Evolutionary conservation across 2,888 invertebrate genomes (phyloP), one percentile per base, ranked within the genome.

Genomic region (Phyllotreta cruciferae): DNA sequence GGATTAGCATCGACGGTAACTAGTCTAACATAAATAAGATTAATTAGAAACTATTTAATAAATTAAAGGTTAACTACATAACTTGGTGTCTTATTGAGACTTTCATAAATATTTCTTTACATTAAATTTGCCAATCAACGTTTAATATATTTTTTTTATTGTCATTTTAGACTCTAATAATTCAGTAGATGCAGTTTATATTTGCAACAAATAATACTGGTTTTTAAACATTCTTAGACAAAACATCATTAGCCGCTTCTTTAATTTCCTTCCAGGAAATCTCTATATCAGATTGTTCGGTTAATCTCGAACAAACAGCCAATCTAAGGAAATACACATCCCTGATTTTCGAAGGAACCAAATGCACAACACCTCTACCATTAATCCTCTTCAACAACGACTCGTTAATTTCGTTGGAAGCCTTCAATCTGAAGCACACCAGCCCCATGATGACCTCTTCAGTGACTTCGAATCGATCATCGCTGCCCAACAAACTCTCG

Each of bases 401-500:
- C 79, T 97, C 95, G 76, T 93, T 97, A 1, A 86, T 73, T 68
- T 93, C 93, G 78, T 97, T 96, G 0, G 85, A 82, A 6, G 90
- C 92, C 85, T 96, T 97, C 9, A 98, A 81, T 71, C 96, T 86
- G 83, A 99, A 99, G 83, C 98, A 99, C 37, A 98, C 97, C 10
- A 99, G 85, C 0, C 97, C 98, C 87, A 99, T 88, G n/a, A 90
- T 85, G 5, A 95, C 95, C 74, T 96, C 93, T 61, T 90, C 89
- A 13, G 90, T 87, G 61, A 99, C 85, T 82, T 98, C 98, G 78
- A 98, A 99, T 55, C 94, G 85, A 0, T 87, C 83, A 77, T 98
- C 96, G 0, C 84, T 77, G 44, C 82, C 80, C 54, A 98, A 91
- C 0, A 93, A 81, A 6, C 86, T 83, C 74, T 93, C 94, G 77